Evolutionary conservation across 2,797 vertebrate species (phyloP).

Genomic region (Sylvilagus floridanus): DNA sequence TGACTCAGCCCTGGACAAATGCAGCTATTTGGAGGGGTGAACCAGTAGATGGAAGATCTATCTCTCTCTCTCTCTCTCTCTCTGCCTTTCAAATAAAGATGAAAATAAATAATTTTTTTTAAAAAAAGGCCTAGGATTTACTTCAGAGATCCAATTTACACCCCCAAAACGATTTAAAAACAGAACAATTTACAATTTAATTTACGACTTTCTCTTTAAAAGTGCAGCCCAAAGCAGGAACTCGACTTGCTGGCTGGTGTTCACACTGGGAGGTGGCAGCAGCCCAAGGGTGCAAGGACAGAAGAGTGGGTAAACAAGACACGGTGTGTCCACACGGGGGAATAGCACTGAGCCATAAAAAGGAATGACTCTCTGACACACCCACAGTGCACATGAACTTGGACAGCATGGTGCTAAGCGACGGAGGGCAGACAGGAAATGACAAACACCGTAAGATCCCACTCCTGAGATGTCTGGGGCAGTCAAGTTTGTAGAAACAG

Average conservation of each 20-base stretch:
- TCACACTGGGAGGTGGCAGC: neutral
- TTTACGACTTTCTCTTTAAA: neutral
- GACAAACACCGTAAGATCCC: neutral
- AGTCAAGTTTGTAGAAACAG: neutral
- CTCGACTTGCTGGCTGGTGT: too few relatives aligned
- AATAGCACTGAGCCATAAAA: neutral
- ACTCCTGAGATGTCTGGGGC: neutral
- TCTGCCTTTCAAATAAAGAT: too few relatives aligned
- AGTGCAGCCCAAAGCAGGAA: neutral
- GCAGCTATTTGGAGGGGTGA: too few relatives aligned
- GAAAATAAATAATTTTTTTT: too few relatives aligned
- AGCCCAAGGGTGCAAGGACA: neutral
- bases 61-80: too few relatives aligned
- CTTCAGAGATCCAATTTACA: neutral
- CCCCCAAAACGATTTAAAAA: neutral
- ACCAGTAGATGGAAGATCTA: too few relatives aligned
- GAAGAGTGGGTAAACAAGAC: neutral
- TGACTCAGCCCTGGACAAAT: too few relatives aligned
- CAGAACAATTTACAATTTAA: neutral
- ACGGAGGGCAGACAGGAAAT: neutral
- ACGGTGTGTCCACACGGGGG: rapidly evolving
- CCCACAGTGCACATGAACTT: neutral
- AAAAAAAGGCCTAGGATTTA: neutral
- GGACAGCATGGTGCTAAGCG: neutral
- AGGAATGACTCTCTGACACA: neutral